phyloP scores from a whole-genome alignment of 1,140 invertebrate species.

The Chymomyza costata region DNA sequence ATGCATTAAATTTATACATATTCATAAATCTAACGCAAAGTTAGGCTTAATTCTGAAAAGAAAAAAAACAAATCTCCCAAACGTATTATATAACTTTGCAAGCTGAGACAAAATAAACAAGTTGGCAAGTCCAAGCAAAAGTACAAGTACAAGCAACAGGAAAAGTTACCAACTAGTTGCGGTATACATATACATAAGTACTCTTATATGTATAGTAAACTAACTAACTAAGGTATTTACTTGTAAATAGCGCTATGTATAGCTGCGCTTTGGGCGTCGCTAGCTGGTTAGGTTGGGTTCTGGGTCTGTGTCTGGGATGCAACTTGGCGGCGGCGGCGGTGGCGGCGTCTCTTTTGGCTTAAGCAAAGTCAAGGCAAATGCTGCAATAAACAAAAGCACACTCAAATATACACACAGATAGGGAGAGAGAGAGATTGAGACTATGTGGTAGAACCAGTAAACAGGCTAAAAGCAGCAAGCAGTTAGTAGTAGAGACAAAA shows the following conservation, averaged over 20 bases:
- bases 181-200: constrained; percentile 4
- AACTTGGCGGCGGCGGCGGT: no score
- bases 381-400: no score
- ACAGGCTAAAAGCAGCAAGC: constrained; percentile 1
- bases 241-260: no score
- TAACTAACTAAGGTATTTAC: no score
- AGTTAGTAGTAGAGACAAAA: constrained; percentile 11
- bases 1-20: no score
- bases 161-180: constrained; percentile 15
- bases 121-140: constrained; percentile 24
- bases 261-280: constrained; percentile 57
- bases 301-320: constrained; percentile 17
- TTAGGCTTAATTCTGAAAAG: constrained; percentile 5
- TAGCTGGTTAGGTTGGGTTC: constrained; percentile 4
- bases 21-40: no score
- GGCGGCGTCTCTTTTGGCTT: constrained; percentile 67
- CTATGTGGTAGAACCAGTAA: constrained; percentile 71
- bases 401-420: constrained; percentile 1
- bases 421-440: constrained; percentile 5
- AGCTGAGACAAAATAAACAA: constrained; percentile 33
- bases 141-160: constrained; percentile 13
- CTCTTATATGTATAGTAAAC: no score
- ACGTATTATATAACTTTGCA: constrained; percentile 20
- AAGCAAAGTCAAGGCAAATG: constrained; percentile 69
- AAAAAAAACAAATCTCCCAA: constrained; percentile 5